Evolutionary conservation across 2,113 vertebrate species (phyloP).

Genomic region (Gavia stellata): DNA sequence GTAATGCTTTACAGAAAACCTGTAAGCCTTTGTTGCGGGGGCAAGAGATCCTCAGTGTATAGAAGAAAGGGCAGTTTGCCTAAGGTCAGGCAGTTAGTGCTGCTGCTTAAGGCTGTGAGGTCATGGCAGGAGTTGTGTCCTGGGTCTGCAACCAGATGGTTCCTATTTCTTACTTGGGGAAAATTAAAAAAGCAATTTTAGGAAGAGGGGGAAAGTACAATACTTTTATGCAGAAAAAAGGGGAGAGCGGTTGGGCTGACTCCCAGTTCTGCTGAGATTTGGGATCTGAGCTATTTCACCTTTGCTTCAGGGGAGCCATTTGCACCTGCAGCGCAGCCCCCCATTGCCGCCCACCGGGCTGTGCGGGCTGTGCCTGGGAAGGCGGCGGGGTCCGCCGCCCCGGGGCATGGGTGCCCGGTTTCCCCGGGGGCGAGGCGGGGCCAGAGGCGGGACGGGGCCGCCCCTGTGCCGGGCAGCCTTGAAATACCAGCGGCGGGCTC

Average conservation of each 20-base stretch:
- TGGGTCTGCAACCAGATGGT: not conserved
- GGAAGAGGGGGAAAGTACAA: not conserved
- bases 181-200: too few species aligned
- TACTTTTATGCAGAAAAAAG: not conserved
- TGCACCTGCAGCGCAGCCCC: not conserved
- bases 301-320: not conserved
- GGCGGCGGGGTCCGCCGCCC: not conserved
- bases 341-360: accelerated
- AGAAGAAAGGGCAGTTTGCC: not conserved
- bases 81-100: not conserved
- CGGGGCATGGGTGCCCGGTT: not conserved
- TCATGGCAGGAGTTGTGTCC: not conserved
- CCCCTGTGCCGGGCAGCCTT: not conserved
- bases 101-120: not conserved
- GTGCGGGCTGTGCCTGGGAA: not conserved
- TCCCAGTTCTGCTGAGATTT: not conserved
- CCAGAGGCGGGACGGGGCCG: not conserved
- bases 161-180: accelerated
- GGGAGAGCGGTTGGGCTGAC: accelerated
- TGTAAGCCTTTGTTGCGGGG: not conserved
- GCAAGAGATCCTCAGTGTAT: not conserved
- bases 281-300: not conserved
- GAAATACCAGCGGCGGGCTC: not conserved
- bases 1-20: not conserved
- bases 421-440: not conserved